Percentiles rank a stretch among this genome's conserved stretches.
Conservation (phyloP, 2,113 vertebrate species). For the Aldabrachelys gigantea region DNA sequence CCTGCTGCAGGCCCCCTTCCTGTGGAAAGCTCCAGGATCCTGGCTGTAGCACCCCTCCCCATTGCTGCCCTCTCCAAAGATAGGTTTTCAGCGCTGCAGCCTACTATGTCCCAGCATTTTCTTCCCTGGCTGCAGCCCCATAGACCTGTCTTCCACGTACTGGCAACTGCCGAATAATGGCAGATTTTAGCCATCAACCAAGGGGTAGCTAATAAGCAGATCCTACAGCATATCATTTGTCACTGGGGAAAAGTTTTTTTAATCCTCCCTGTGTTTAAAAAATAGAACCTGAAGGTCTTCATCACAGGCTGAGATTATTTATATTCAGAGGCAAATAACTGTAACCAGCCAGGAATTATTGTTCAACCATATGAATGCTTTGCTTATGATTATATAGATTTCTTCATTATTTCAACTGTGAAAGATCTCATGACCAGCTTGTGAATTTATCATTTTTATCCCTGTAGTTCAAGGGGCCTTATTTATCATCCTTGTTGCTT, state of each 20-base stretch:
- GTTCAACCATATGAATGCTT: neutral
- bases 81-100: neutral
- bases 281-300: neutral
- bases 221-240: neutral
- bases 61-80: neutral
- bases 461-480: neutral
- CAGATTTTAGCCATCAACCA: neutral
- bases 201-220: neutral
- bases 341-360: conserved; percentile 2
- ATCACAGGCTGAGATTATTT: neutral
- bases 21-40: neutral
- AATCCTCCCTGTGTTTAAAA: neutral
- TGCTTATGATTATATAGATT: neutral
- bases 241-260: neutral
- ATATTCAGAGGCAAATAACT: neutral
- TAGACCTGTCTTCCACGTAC: neutral
- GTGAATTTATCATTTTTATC: neutral
- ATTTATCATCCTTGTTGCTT: neutral
- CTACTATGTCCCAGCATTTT: neutral
- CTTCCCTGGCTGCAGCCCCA: neutral
- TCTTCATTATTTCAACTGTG: neutral
- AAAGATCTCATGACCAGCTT: neutral
- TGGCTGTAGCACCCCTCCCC: neutral
- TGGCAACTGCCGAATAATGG: neutral
- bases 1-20: neutral